Evolutionary conservation across 30 jellyfish, hydroid and myxozoan species (phyloP).

Genomic region (Pelagia noctiluca): DNA sequence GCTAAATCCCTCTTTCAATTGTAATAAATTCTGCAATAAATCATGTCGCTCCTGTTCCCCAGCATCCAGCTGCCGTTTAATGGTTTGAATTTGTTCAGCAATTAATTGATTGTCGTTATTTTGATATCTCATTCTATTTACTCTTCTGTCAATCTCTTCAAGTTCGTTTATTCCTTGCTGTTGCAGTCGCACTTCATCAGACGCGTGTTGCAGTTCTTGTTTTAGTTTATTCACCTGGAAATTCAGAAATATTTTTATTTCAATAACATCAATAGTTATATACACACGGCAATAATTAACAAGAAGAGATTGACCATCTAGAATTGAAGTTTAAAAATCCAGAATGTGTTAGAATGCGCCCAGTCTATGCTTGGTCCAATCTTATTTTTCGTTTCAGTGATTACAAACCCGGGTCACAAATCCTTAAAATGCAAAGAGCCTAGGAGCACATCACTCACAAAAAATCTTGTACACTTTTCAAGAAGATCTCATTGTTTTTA

Average conservation of each 20-base stretch:
- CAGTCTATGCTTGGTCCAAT: too few relatives aligned
- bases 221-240: slow-evolving; percentile 74
- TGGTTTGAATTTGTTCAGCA: slow-evolving; percentile 77
- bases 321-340: too few relatives aligned
- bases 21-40: slow-evolving; percentile 73
- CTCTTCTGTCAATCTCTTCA: slow-evolving; percentile 77
- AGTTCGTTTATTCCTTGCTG: slow-evolving; percentile 84
- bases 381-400: too few relatives aligned
- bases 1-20: slow-evolving; percentile 73
- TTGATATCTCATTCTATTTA: slow-evolving; percentile 50
- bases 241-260: background rate
- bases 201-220: slow-evolving; percentile 87
- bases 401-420: too few relatives aligned
- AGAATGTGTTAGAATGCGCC: too few relatives aligned
- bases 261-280: too few relatives aligned
- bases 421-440: too few relatives aligned
- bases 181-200: slow-evolving; percentile 93
- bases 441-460: too few relatives aligned
- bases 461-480: too few relatives aligned
- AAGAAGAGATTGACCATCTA: too few relatives aligned
- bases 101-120: slow-evolving; percentile 73
- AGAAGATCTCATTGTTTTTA: too few relatives aligned
- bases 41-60: slow-evolving; percentile 93
- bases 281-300: too few relatives aligned
- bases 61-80: slow-evolving; percentile 76